Percentiles rank a stretch among this genome's conserved stretches.
phyloP scores from a whole-genome alignment of 2,888 invertebrate species.

The Tinea semifulvella region DNA sequence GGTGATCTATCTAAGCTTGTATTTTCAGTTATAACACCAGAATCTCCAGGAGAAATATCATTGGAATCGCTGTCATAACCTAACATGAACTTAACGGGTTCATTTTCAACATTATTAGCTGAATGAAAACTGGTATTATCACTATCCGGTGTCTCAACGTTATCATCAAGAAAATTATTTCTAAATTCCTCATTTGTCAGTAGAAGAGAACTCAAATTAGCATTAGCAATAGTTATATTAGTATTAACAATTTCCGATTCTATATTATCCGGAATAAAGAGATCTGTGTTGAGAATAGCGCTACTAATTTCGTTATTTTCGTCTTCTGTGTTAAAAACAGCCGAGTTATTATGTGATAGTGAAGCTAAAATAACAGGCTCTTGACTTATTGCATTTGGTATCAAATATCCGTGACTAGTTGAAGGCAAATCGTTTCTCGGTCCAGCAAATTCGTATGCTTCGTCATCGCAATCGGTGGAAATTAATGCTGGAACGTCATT shows the following conservation, averaged over 20 bases:
- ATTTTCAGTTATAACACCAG: conserved; percentile 78
- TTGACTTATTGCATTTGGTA: conserved; percentile 69
- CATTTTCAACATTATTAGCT: conserved; percentile 32
- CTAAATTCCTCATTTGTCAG: conserved; percentile 59
- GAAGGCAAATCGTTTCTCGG: conserved; percentile 64
- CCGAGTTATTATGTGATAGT: conserved; percentile 55
- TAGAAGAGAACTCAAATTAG: conserved; percentile 67
- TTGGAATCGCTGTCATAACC: conserved; percentile 52
- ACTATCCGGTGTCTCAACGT: conserved; percentile 26
- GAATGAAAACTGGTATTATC: conserved; percentile 47
- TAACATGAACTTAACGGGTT: conserved; percentile 53
- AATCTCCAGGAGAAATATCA: conserved; percentile 64
- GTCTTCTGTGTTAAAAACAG: conserved; percentile 52
- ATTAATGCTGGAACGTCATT: conserved; percentile 52
- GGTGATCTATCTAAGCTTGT: conserved; percentile 74
- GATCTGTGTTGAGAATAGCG: conserved; percentile 38
- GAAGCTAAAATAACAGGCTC: conserved; percentile 64
- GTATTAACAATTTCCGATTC: conserved; percentile 49
- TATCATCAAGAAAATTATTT: conserved; percentile 35
- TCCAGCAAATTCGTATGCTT: conserved; percentile 32
- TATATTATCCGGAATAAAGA: conserved; percentile 48
- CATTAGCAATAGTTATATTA: conserved; percentile 71
- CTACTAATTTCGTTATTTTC: conserved; percentile 32
- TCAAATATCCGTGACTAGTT: conserved; percentile 70
- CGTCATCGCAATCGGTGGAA: conserved; percentile 34